A percentile compares a stretch with the other conserved stretches of the same genome.
Evolutionary conservation across 2,797 vertebrate species (phyloP).

Genomic region (Hybognathus amarus): DNA sequence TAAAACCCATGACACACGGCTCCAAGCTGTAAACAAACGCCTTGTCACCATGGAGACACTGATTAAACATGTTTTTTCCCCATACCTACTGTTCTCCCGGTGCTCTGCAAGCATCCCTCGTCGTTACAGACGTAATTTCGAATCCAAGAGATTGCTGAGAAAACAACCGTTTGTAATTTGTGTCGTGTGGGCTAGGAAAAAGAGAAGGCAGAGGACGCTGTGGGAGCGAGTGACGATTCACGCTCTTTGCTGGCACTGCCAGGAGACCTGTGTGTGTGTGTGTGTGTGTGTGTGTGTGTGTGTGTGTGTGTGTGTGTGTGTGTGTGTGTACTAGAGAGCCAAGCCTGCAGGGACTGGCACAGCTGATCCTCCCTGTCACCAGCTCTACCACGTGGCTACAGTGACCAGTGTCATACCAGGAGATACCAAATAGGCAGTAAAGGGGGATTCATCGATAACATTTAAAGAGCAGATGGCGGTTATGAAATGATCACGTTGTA

Average conservation of each 20-base stretch:
- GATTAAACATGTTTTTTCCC: constrained; percentile 61
- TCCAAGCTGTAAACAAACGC: constrained; percentile 69
- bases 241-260: constrained; percentile 71
- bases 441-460: constrained; percentile 21
- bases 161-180: constrained; percentile 52
- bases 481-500: constrained; percentile 47
- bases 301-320: constrained; percentile 9
- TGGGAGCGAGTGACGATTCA: constrained; percentile 62
- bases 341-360: constrained; percentile 78
- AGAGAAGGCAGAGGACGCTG: constrained; percentile 37
- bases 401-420: constrained; percentile 62
- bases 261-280: constrained; percentile 67
- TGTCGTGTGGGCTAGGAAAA: not conserved
- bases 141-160: constrained; percentile 25
- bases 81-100: constrained; percentile 80
- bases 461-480: constrained; percentile 19
- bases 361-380: constrained; percentile 79
- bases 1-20: constrained; percentile 50
- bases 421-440: constrained; percentile 68
- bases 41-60: constrained; percentile 70
- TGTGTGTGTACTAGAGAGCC: constrained; percentile 65
- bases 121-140: constrained; percentile 52
- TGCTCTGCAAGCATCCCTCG: constrained; percentile 78
- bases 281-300: too few relatives aligned
- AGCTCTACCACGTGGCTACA: constrained; percentile 61